phyloP scores from a whole-genome alignment of 2,888 invertebrate species.

The Pemphredon lugubris region DNA sequence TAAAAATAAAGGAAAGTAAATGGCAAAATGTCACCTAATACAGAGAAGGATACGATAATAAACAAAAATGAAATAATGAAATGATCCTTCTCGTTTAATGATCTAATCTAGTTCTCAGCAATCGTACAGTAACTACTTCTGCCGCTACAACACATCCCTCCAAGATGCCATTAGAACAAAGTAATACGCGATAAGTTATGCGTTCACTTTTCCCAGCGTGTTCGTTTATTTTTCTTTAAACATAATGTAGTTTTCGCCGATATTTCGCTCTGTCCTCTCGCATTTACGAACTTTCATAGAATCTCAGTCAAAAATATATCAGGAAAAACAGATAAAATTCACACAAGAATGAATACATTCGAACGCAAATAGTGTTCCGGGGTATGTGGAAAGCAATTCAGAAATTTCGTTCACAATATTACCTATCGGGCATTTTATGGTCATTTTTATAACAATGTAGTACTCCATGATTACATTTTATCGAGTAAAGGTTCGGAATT shows the following conservation, averaged over 20 bases:
- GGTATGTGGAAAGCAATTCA: slow-evolving; percentile 54
- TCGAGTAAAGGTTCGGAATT: slow-evolving; percentile 22
- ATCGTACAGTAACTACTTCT: slow-evolving; percentile 4
- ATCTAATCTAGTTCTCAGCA: slow-evolving; percentile 16
- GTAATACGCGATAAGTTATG: slow-evolving; percentile 1
- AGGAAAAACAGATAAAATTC: slow-evolving; percentile 31
- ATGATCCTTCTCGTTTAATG: slow-evolving; percentile 8
- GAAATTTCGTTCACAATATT: slow-evolving; percentile 23
- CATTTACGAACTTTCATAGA: slow-evolving; percentile 27
- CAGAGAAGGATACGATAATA: slow-evolving; percentile 16
- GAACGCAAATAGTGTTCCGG: slow-evolving; percentile 43
- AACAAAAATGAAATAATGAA: slow-evolving; percentile 12
- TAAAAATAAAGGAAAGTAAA: slow-evolving; percentile 29
- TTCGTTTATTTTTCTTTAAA: background rate
- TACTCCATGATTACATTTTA: slow-evolving; percentile 26
- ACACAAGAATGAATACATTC: slow-evolving; percentile 39
- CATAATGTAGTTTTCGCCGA: background rate
- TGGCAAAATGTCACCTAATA: slow-evolving; percentile 23
- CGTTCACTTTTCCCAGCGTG: slow-evolving; percentile 8
- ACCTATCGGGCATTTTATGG: slow-evolving; percentile 14
- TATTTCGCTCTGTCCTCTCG: slow-evolving; percentile 10
- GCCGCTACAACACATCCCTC: background rate
- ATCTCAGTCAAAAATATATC: slow-evolving; percentile 36
- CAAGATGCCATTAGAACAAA: background rate
- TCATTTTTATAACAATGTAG: slow-evolving; percentile 27